Evolutionary conservation across 1,140 invertebrate genomes (phyloP).

Genomic region (Hycleus phaleratus): DNA sequence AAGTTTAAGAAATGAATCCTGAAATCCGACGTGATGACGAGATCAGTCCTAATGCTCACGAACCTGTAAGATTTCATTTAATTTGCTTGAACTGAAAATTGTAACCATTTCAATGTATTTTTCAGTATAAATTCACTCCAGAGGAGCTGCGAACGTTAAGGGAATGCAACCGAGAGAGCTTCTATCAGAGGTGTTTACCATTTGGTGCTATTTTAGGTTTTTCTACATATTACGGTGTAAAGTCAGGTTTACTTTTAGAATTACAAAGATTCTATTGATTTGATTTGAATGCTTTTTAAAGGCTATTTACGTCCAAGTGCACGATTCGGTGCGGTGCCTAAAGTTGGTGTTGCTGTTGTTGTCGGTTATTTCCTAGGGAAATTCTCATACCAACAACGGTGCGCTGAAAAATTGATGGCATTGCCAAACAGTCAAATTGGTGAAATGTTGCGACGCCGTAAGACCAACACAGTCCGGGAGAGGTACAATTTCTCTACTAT

Average conservation of each 20-base stretch:
- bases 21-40: too few relatives aligned
- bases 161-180: conserved; percentile 66
- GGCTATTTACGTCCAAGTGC: conserved; percentile 48
- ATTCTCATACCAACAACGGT: conserved; percentile 63
- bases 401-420: conserved; percentile 67
- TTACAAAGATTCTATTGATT: neutral
- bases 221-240: conserved; percentile 53
- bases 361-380: conserved; percentile 70
- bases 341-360: conserved; percentile 53
- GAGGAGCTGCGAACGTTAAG: conserved; percentile 58
- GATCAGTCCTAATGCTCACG: too few relatives aligned
- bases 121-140: conserved; percentile 51
- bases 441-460: conserved; percentile 48
- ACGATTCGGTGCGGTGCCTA: conserved; percentile 57
- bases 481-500: conserved; percentile 24
- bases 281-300: conserved; percentile 19
- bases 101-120: neutral
- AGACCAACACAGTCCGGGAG: conserved; percentile 37
- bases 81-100: too few relatives aligned
- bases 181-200: conserved; percentile 60
- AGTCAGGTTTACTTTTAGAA: conserved; percentile 43
- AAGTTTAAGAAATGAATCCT: too few relatives aligned
- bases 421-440: conserved; percentile 55
- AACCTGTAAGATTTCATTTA: too few relatives aligned
- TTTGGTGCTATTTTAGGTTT: conserved; percentile 51